Percentiles rank a stretch among this genome's conserved stretches.
Conservation (phyloP, 2,113 vertebrate genomes). For the Pterocles gutturalis region DNA sequence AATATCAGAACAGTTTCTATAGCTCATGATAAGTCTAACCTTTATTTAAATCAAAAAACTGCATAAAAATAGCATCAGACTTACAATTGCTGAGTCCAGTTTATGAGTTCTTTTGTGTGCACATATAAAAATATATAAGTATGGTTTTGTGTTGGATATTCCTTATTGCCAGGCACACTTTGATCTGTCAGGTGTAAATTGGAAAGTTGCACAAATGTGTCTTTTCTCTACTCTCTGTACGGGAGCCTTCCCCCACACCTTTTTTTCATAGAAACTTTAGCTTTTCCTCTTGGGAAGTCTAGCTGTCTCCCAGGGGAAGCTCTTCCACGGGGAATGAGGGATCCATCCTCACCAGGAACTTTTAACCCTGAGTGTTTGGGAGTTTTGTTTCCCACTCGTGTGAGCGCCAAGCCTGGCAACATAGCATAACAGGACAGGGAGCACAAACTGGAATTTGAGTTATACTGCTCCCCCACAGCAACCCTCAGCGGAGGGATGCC, state of each 20-base stretch:
- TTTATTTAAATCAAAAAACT: neutral
- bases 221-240: neutral
- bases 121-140: neutral
- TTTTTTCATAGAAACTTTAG: neutral
- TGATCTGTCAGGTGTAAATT: neutral
- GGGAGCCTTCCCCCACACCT: rapidly evolving
- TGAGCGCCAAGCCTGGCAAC: rapidly evolving
- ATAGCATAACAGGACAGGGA: neutral
- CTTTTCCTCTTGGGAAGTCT: neutral
- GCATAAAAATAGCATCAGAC: neutral
- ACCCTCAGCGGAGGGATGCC: neutral
- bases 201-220: neutral
- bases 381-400: neutral
- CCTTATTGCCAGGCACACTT: neutral
- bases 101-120: neutral
- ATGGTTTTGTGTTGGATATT: neutral
- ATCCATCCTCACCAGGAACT: neutral
- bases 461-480: neutral
- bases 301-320: neutral
- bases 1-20: neutral
- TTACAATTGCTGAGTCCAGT: neutral
- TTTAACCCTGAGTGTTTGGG: neutral
- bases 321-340: neutral
- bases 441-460: rapidly evolving
- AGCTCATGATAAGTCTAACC: neutral